A percentile compares a stretch with the other conserved stretches of the same genome.
These are phyloP conservation scores for Semnornis frantzii DNA, from an alignment of 2,113 vertebrate species.

Conservation along the genomic window DNA sequence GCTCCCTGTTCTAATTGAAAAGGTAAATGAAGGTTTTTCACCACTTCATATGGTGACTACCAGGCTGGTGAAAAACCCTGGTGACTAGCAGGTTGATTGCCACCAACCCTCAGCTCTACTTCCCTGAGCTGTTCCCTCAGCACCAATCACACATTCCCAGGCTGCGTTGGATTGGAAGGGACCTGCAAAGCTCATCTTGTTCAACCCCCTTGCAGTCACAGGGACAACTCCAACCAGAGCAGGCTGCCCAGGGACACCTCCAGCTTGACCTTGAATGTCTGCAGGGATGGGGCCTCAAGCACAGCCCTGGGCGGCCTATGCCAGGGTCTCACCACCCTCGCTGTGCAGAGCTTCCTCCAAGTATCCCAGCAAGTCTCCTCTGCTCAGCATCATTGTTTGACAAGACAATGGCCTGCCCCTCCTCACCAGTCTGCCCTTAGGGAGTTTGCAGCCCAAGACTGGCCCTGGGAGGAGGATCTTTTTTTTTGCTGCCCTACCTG, in stretches of 20 bases:
- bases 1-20: not conserved
- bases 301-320: too few species aligned
- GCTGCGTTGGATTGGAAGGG: too few species aligned
- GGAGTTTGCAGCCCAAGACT: not conserved
- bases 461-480: not conserved
- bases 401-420: not conserved
- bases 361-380: too few species aligned
- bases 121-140: not conserved
- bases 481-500: not conserved
- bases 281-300: too few species aligned
- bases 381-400: not conserved
- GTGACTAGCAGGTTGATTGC: not conserved
- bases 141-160: not conserved
- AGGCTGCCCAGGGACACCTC: too few species aligned
- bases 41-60: not conserved
- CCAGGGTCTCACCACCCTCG: too few species aligned
- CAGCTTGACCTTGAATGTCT: too few species aligned
- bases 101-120: not conserved
- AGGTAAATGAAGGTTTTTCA: not conserved
- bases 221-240: too few species aligned
- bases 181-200: too few species aligned
- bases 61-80: not conserved
- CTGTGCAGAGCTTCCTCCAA: too few species aligned
- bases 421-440: fast-evolving
- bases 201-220: too few species aligned